Conservation (phyloP, 1,140 invertebrate species). For the Cryptotermes secundus region DNA sequence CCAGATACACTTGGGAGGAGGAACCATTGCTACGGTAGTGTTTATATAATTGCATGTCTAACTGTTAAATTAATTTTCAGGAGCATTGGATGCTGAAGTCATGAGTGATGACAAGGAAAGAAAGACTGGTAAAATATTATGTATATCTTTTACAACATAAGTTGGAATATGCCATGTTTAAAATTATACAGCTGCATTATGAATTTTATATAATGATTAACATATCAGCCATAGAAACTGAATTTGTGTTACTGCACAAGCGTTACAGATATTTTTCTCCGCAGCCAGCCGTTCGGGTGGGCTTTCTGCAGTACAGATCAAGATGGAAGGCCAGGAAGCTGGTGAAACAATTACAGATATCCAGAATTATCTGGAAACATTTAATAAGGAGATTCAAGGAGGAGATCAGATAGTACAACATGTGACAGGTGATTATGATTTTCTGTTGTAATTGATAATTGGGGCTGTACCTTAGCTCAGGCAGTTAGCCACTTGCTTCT, state of each 20-base stretch:
- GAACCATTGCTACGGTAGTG: neutral
- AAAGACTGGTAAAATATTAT: constrained; percentile 30
- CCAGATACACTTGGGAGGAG: neutral
- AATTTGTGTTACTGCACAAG: neutral
- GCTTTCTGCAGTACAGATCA: constrained; percentile 40
- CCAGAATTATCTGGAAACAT: constrained; percentile 79
- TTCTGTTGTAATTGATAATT: constrained; percentile 1
- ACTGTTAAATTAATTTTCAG: constrained; percentile 31
- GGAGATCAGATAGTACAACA: constrained; percentile 53
- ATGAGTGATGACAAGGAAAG: constrained; percentile 31
- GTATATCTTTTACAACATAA: constrained; percentile 15
- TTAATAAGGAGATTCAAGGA: constrained; percentile 80
- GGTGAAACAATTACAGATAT: constrained; percentile 69
- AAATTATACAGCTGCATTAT: neutral
- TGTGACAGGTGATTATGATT: constrained; percentile 51
- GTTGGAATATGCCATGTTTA: neutral
- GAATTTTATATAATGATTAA: no score
- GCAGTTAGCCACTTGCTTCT: no score
- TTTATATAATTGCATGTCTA: neutral
- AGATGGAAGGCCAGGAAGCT: constrained; percentile 46
- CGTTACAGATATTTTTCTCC: constrained; percentile 7
- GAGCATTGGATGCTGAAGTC: constrained; percentile 25
- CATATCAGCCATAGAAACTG: neutral
- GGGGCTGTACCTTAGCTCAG: no score
- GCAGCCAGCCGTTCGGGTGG: neutral